phyloP scores from a whole-genome alignment of 2,888 invertebrate species.

The Pandemis heparana region DNA sequence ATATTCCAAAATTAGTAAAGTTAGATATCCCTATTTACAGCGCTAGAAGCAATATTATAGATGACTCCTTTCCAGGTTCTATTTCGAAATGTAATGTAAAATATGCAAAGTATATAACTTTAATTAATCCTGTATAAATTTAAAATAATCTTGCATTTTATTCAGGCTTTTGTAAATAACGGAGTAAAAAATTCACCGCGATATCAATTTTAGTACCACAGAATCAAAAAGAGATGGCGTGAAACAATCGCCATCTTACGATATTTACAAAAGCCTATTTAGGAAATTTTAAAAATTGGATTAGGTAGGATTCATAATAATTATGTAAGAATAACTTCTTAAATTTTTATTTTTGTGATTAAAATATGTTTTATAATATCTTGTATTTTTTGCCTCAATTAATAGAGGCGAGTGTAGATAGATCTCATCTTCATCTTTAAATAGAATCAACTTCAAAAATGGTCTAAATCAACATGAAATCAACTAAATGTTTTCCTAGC shows the following conservation, averaged over 20 bases:
- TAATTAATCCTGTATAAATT: background rate
- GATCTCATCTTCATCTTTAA: too few species aligned
- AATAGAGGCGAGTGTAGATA: too few species aligned
- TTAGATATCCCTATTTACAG: background rate
- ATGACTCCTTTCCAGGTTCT: background rate
- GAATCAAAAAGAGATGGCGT: conserved; percentile 9
- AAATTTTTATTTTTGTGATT: conserved; percentile 38
- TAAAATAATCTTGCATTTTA: background rate
- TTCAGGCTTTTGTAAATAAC: background rate
- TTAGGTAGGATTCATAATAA: background rate
- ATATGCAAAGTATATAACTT: background rate
- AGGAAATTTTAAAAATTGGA: background rate
- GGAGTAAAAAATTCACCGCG: background rate
- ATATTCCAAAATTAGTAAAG: background rate
- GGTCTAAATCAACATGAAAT: too few species aligned
- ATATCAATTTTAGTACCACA: background rate
- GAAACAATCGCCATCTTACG: background rate
- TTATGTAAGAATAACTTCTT: background rate
- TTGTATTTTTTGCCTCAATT: conserved; percentile 6
- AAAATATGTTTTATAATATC: conserved; percentile 32
- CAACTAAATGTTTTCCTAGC: too few species aligned
- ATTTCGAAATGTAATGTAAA: background rate
- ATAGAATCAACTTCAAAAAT: too few species aligned
- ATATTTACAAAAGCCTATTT: background rate
- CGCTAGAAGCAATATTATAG: background rate